Percentiles rank a stretch among this genome's conserved stretches.
These are phyloP conservation scores for Catocala fraxini DNA, from an alignment of 2,888 invertebrate species.

Conservation along the genomic window DNA sequence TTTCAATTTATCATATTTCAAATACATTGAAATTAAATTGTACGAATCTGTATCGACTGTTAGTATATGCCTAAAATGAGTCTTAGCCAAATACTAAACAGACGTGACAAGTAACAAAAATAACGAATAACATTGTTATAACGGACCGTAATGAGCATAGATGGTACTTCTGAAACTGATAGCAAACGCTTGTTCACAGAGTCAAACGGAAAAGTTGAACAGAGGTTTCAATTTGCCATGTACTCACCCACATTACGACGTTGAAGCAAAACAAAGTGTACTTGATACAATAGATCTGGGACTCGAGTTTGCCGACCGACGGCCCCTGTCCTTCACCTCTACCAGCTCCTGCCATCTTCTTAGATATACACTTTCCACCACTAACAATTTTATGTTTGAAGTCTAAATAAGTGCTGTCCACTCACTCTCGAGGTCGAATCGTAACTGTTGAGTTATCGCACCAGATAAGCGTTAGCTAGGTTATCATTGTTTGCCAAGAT, in stretches of 20 bases:
- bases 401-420: conserved; percentile 56
- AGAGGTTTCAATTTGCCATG: conserved; percentile 44
- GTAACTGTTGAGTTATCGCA: conserved; percentile 73
- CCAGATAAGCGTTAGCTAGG: conserved; percentile 74
- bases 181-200: conserved; percentile 40
- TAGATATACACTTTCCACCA: conserved; percentile 53
- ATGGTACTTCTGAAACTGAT: conserved; percentile 38
- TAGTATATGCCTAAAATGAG: neutral
- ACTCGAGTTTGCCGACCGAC: conserved; percentile 89
- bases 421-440: conserved; percentile 64
- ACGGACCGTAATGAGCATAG: neutral
- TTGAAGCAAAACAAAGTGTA: conserved; percentile 94
- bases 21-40: too few relatives aligned
- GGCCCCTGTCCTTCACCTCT: conserved; percentile 83
- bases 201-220: conserved; percentile 35
- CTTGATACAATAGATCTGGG: conserved; percentile 93
- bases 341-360: conserved; percentile 87
- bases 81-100: neutral
- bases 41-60: neutral
- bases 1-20: too few relatives aligned
- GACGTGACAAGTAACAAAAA: too few relatives aligned
- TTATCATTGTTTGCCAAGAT: conserved; percentile 84
- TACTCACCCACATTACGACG: conserved; percentile 92
- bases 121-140: too few relatives aligned
- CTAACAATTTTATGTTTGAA: conserved; percentile 50